These are phyloP conservation scores for Terebella lapidaria DNA, from an alignment of 2,888 invertebrate genomes.

Conservation along the genomic window DNA sequence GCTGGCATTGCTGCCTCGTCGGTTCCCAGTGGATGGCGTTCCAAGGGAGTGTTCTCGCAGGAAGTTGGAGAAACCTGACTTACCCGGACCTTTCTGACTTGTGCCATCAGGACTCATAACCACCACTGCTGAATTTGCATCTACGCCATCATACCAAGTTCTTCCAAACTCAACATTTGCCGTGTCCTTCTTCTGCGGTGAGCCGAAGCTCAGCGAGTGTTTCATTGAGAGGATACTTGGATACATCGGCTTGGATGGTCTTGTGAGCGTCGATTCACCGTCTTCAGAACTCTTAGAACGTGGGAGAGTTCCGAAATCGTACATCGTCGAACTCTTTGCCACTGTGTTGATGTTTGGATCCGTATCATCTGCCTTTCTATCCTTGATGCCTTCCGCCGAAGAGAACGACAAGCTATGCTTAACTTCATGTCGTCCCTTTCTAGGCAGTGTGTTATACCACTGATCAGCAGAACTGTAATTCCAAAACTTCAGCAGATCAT, in stretches of 20 bases:
- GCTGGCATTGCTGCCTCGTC: constrained; percentile 6
- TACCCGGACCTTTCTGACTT: not conserved
- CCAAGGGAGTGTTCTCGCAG: not conserved
- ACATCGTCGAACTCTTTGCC: not conserved
- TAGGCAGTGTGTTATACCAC: constrained; percentile 11
- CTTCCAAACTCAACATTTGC: not conserved
- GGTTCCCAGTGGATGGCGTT: not conserved
- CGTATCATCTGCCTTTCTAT: not conserved
- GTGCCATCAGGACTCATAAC: not conserved
- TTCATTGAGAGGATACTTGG: constrained; percentile 7
- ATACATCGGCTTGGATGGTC: not conserved
- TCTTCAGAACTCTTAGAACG: not conserved
- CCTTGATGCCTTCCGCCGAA: not conserved
- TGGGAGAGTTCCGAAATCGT: not conserved
- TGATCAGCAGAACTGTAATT: constrained; percentile 1
- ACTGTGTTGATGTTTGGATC: not conserved
- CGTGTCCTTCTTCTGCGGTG: not conserved
- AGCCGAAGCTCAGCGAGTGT: constrained; percentile 3
- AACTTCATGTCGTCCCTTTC: not conserved
- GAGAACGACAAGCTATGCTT: too few species aligned
- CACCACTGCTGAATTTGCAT: not conserved
- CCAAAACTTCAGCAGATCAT: constrained; percentile 16
- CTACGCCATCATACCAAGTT: constrained; percentile 7
- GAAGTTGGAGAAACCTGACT: not conserved
- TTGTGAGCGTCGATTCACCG: not conserved